Percentiles rank a stretch among this genome's conserved stretches.
Conservation (phyloP, 2,797 vertebrate species). For the Echeneis naucrates region DNA sequence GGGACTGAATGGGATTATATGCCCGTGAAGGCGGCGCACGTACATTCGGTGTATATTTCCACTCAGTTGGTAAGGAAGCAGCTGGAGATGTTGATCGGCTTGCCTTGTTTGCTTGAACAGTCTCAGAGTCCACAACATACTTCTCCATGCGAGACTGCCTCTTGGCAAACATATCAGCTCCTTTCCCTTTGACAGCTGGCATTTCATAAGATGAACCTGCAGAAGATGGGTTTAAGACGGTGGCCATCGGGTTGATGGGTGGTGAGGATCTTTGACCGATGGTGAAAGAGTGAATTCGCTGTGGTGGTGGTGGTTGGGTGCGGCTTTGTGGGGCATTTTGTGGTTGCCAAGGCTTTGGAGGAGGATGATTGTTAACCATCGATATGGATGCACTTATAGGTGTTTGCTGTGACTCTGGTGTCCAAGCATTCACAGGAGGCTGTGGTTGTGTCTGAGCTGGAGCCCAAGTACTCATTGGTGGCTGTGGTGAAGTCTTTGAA, state of each 20-base stretch:
- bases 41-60: constrained; percentile 96
- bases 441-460: constrained; percentile 72
- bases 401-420: constrained; percentile 82
- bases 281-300: constrained; percentile 77
- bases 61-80: constrained; percentile 92
- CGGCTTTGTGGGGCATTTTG: constrained; percentile 62
- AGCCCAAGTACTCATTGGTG: constrained; percentile 68
- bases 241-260: constrained; percentile 84
- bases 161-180: constrained; percentile 97
- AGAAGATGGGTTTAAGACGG: constrained; percentile 71
- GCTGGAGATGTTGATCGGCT: constrained; percentile 90
- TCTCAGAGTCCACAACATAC: constrained; percentile 95
- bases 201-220: constrained; percentile 89
- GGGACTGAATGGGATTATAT: constrained; percentile 96
- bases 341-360: constrained; percentile 80
- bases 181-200: constrained; percentile 92
- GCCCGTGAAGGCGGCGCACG: constrained; percentile 93
- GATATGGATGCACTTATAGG: constrained; percentile 76
- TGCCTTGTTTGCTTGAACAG: constrained; percentile 92
- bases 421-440: constrained; percentile 67
- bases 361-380: constrained; percentile 70
- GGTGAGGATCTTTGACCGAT: constrained; percentile 77
- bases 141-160: constrained; percentile 99
- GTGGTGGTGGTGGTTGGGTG: constrained; percentile 73
- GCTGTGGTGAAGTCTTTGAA: constrained; percentile 63